Conservation (phyloP, 1,140 invertebrate genomes). For the Euglossa dilemma region DNA sequence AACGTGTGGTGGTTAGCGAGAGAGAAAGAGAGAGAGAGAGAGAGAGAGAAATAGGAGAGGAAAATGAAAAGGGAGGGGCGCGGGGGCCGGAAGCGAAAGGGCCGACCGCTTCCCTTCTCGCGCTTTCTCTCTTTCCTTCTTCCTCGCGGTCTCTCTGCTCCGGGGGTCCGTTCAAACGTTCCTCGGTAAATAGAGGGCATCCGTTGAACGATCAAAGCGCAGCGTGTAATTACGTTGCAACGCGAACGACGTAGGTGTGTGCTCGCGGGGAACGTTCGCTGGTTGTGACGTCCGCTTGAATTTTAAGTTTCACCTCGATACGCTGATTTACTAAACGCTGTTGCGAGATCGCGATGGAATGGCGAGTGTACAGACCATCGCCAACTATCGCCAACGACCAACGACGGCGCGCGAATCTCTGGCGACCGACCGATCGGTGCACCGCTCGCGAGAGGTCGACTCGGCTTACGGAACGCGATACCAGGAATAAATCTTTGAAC, state of each 20-base stretch:
- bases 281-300: conserved; percentile 12
- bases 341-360: conserved; percentile 5
- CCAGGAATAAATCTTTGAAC: no score
- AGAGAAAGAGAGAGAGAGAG: background rate
- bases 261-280: background rate
- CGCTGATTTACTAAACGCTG: background rate
- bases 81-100: conserved; percentile 26
- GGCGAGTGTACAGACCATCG: background rate
- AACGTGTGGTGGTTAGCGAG: no score
- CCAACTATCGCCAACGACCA: background rate
- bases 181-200: conserved; percentile 31
- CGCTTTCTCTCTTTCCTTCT: background rate
- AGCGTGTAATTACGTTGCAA: conserved; percentile 40
- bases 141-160: background rate
- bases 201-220: conserved; percentile 46
- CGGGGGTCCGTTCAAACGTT: conserved; percentile 3
- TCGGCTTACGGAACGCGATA: no score
- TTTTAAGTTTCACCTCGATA: conserved; percentile 40
- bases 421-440: no score
- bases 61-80: no score
- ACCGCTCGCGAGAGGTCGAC: no score
- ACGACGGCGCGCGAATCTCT: background rate
- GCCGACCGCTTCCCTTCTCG: background rate
- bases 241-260: background rate
- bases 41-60: background rate